Evolutionary conservation across 2,113 vertebrate species (phyloP).

Genomic region (Bothrops jararaca): DNA sequence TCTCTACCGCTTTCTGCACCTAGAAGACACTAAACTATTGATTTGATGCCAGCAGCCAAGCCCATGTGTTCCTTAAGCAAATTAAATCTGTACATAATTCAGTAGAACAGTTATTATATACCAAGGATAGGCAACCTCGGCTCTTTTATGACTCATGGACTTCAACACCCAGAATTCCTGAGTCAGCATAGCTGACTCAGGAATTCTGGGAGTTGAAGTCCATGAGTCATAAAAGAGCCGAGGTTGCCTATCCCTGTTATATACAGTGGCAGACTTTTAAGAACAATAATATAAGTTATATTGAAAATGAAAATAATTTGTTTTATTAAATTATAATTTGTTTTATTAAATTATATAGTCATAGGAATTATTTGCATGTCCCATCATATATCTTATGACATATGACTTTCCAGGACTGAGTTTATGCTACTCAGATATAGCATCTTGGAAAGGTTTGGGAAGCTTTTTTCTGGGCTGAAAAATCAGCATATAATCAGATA

Average conservation of each 20-base stretch:
- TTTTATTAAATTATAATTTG: neutral
- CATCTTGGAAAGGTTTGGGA: fast-evolving
- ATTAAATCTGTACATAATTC: neutral
- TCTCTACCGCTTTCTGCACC: neutral
- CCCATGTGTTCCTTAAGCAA: neutral
- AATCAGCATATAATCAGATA: neutral
- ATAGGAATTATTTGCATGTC: neutral
- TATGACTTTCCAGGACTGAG: neutral
- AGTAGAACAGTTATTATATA: neutral
- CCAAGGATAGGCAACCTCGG: no score
- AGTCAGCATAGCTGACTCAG: no score
- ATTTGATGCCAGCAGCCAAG: neutral
- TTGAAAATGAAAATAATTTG: neutral
- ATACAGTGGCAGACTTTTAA: neutral
- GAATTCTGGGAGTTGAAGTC: no score
- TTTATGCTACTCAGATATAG: neutral
- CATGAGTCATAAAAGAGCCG: no score
- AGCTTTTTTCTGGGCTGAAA: neutral
- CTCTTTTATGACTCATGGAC: no score
- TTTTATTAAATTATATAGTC: neutral
- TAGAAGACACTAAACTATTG: neutral
- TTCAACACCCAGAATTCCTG: no score
- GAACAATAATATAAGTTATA: neutral
- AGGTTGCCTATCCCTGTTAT: no score
- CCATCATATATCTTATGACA: neutral